Evolutionary conservation across 2,113 vertebrate genomes (phyloP).

Genomic region (Myotis davidii): DNA sequence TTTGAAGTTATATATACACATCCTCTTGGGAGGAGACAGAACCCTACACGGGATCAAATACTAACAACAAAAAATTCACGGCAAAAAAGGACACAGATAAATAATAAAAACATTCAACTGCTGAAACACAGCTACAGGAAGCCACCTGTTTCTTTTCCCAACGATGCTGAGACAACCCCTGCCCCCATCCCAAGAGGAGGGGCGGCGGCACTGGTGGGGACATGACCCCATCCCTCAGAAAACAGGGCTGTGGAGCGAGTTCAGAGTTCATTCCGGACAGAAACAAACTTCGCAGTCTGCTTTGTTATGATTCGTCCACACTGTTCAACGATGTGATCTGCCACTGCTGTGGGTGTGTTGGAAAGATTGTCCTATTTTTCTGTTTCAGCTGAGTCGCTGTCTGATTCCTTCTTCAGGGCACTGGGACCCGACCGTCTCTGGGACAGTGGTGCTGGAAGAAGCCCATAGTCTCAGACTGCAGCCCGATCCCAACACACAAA

Average conservation of each 20-base stretch:
- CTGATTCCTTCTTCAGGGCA: slow-evolving; percentile 72
- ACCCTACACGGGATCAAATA: slow-evolving; percentile 84
- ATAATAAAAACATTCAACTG: slow-evolving; percentile 87
- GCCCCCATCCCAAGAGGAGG: slow-evolving; percentile 7
- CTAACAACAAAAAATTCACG: slow-evolving; percentile 80
- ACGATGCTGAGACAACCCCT: slow-evolving; percentile 40
- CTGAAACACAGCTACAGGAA: slow-evolving; percentile 82
- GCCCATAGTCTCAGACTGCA: slow-evolving; percentile 72
- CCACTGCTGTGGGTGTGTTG: slow-evolving; percentile 67
- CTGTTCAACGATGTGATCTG: slow-evolving; percentile 56
- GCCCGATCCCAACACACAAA: slow-evolving; percentile 79
- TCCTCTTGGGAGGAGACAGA: slow-evolving; percentile 81
- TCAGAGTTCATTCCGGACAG: slow-evolving; percentile 72
- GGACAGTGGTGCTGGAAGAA: slow-evolving; percentile 62
- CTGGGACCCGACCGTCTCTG: slow-evolving; percentile 73
- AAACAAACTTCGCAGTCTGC: slow-evolving; percentile 68
- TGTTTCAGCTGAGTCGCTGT: slow-evolving; percentile 73
- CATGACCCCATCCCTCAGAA: not conserved
- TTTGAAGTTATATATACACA: slow-evolving; percentile 83
- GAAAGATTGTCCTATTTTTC: slow-evolving; percentile 80
- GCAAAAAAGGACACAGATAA: slow-evolving; percentile 85
- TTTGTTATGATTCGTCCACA: slow-evolving; percentile 54
- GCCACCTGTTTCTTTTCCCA: slow-evolving; percentile 77
- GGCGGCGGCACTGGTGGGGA: not conserved
- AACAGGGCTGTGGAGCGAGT: slow-evolving; percentile 73